Base-by-base conservation (phyloP, 2,888 invertebrate species). In the Sarcophaga variegata region DNA sequence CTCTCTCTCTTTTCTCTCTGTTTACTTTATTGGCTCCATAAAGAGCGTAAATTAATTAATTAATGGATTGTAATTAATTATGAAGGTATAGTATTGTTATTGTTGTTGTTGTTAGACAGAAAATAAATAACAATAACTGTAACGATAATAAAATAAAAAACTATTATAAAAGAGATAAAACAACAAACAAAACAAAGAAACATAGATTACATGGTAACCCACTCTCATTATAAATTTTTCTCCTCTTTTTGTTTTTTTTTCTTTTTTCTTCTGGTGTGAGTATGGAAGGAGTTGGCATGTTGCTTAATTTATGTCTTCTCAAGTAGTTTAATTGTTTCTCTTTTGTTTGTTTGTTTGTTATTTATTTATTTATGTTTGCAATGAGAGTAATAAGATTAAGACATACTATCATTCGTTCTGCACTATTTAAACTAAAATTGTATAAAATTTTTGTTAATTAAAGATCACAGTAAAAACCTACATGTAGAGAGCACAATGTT, bases 21-120 rank as follows among this genome's bases (percentile, higher is more conserved):
- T 54, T 54, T 5, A 54, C 17, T 54, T 54, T 54, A 54, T 54
- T 54, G 17, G 54, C 54, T 17, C 4, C 54, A 54, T 54, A 54
- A 54, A 83, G 76, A 81, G 76, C 83, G 47, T 75, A 78, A 78
- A 78, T 89, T 91, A 92, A 91, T 91, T 91, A 92, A 92, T 91
- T 92, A 92, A 91, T 92, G 90, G 89, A 89, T 92, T 91, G 90
- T 90, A 91, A 92, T 91, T 92, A 92, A 91, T 92, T 91, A 91
- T 90, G 89, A 89, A 90, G 90, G 90, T 87, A 79, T 76, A 67
- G 88, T 89, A 87, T 90, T 89, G 88, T 45, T 49, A 20, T 63
- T 72, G 12, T 14, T 49, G 54, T 14, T 12, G 54, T 14, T 54
- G 54, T 54, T 54, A 54, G 14, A 54, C 3, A 54, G 20, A 54